Conservation (phyloP, 2,888 invertebrate genomes). For the Rhagonycha lutea region DNA sequence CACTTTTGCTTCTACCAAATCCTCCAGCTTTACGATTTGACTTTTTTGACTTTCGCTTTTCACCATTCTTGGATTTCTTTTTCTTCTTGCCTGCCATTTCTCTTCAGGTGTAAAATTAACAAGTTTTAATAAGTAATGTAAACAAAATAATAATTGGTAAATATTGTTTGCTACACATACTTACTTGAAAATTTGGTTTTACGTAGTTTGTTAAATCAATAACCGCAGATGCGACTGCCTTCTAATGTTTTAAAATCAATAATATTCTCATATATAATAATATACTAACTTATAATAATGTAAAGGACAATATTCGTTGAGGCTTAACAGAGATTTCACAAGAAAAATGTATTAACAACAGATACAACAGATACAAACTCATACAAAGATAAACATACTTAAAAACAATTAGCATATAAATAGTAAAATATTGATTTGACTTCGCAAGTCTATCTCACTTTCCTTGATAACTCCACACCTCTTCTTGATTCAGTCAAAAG, state of each 20-base stretch:
- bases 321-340: no score
- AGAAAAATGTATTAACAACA: no score
- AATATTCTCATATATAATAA: no score
- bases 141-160: background rate
- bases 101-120: background rate
- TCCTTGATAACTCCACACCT: no score
- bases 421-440: no score
- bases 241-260: background rate
- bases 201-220: background rate
- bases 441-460: no score
- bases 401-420: no score
- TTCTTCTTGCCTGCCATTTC: constrained; percentile 58
- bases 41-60: constrained; percentile 51
- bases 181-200: background rate
- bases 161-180: background rate
- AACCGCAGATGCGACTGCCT: background rate
- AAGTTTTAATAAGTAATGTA: background rate
- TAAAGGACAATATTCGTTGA: no score
- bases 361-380: no score
- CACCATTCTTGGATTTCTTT: constrained; percentile 44
- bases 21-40: constrained; percentile 54
- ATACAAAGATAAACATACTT: no score
- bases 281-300: no score
- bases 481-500: no score
- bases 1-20: constrained; percentile 63